Conservation (phyloP, 2,888 invertebrate genomes). For the Stenodera caucasica region DNA sequence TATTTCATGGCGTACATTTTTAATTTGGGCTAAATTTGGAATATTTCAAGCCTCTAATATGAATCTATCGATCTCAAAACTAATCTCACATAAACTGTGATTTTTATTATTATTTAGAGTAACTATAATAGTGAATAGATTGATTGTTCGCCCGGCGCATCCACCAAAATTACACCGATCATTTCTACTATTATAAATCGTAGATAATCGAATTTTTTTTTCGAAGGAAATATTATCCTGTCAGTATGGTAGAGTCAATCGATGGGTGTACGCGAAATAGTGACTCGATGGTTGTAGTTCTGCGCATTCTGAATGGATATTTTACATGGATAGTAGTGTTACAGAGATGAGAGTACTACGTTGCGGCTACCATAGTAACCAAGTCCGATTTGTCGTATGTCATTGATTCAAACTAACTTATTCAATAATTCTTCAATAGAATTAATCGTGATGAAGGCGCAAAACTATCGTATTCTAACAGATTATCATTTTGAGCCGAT, state of each 20-base stretch:
- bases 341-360: conserved; percentile 19
- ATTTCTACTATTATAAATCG: neutral
- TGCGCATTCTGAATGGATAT: conserved; percentile 27
- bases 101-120: too few species aligned
- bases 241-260: neutral
- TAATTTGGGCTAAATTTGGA: too few species aligned
- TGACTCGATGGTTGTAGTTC: conserved; percentile 7
- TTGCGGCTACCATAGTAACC: conserved; percentile 21
- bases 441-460: too few species aligned
- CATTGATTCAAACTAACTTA: conserved; percentile 17
- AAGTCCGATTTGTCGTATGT: conserved; percentile 15
- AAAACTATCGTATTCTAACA: too few species aligned
- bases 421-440: neutral
- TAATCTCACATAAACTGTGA: too few species aligned
- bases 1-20: too few species aligned
- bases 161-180: neutral
- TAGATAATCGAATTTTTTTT: neutral
- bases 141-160: neutral
- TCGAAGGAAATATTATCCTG: neutral
- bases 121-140: neutral
- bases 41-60: too few species aligned
- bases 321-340: conserved; percentile 13
- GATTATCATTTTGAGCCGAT: too few species aligned
- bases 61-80: too few species aligned
- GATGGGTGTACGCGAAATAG: neutral